phyloP scores from a whole-genome alignment of 2,888 invertebrate species.

The Litoditis marina region DNA sequence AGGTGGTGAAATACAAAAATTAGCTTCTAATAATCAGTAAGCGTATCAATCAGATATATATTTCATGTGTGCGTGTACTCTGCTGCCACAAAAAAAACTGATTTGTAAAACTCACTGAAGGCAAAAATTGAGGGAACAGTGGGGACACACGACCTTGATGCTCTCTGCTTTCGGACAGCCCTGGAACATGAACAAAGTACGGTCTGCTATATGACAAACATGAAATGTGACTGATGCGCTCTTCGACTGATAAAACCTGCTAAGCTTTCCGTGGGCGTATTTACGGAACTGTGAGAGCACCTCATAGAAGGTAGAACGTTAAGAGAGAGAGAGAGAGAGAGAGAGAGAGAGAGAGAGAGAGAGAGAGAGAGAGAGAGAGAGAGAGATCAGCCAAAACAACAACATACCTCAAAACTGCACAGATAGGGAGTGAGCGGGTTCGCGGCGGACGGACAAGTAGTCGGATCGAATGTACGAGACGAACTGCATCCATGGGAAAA shows the following conservation, averaged over 20 bases:
- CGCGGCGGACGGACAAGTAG: neutral
- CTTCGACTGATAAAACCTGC: neutral
- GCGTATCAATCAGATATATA: too few species aligned
- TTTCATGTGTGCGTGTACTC: too few species aligned
- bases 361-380: neutral
- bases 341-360: neutral
- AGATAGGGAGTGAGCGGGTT: neutral
- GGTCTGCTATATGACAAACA: neutral
- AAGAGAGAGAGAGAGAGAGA: too few species aligned
- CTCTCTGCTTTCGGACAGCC: neutral
- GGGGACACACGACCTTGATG: neutral
- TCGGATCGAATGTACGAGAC: neutral
- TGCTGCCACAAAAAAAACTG: too few species aligned
- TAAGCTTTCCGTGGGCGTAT: too few species aligned
- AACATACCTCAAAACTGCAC: neutral
- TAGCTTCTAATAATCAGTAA: too few species aligned
- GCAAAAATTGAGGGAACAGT: neutral
- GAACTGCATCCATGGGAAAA: neutral
- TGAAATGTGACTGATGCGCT: neutral
- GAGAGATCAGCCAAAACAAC: neutral
- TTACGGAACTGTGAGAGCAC: too few species aligned
- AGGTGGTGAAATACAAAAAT: too few species aligned
- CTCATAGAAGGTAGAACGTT: too few species aligned
- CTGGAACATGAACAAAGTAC: neutral
- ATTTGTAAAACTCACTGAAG: too few species aligned